These are phyloP conservation scores for Pseudomugil gertrudae DNA, from an alignment of 2,797 vertebrate species.

Conservation along the genomic window DNA sequence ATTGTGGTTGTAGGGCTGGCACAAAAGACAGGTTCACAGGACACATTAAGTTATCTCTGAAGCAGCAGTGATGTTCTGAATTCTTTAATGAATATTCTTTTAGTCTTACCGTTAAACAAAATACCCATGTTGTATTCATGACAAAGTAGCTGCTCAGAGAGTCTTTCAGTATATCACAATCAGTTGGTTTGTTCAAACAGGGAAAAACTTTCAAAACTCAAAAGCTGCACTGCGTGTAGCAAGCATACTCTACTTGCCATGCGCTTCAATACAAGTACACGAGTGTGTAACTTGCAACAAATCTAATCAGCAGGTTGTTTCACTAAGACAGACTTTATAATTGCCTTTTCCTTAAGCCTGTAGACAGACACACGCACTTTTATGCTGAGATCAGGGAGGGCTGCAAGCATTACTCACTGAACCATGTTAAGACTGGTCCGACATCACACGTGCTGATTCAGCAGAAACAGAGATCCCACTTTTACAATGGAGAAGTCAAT, in stretches of 20 bases:
- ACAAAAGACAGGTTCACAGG: constrained; percentile 8
- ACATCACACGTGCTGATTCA: constrained; percentile 43
- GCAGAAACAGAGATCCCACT: constrained; percentile 29
- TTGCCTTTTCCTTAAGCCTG: constrained; percentile 50
- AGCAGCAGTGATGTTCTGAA: constrained; percentile 5
- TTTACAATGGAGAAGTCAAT: constrained; percentile 34
- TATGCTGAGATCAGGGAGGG: constrained; percentile 54
- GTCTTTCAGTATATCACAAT: not conserved
- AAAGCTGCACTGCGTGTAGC: not conserved
- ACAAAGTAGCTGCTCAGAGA: not conserved
- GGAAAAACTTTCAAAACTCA: not conserved
- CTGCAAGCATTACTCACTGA: constrained; percentile 52
- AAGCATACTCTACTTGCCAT: not conserved
- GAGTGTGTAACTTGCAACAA: constrained; percentile 2
- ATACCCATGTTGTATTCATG: not conserved
- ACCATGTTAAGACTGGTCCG: constrained; percentile 53
- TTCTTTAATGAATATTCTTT: not conserved
- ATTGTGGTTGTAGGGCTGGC: not conserved
- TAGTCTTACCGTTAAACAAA: too few relatives aligned
- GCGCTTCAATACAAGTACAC: not conserved
- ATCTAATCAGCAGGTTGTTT: constrained; percentile 30
- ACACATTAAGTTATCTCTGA: constrained; percentile 9
- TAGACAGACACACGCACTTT: constrained; percentile 56
- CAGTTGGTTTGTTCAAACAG: not conserved
- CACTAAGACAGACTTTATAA: constrained; percentile 44